Evolutionary conservation across 1,140 invertebrate species (phyloP).

Genomic region (Onthophagus taurus): DNA sequence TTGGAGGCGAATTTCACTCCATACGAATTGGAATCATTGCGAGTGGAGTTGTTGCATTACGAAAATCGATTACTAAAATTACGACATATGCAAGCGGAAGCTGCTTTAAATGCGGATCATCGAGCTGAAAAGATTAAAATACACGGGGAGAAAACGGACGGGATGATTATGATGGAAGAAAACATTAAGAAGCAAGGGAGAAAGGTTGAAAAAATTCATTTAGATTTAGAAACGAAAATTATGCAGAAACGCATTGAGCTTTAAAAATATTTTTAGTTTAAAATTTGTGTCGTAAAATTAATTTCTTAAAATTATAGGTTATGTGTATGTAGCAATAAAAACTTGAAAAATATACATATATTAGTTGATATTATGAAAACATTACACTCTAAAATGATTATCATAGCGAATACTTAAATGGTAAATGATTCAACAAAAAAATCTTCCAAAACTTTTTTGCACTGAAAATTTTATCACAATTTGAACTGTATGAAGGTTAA

Average conservation of each 20-base stretch:
- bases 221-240: constrained; percentile 69
- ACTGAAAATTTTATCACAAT: too few species aligned
- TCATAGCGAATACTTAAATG: too few species aligned
- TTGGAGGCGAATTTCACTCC: constrained; percentile 66
- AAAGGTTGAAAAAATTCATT: constrained; percentile 80
- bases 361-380: too few species aligned
- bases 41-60: constrained; percentile 81
- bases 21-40: constrained; percentile 74
- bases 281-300: background rate
- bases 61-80: constrained; percentile 78
- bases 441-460: too few species aligned
- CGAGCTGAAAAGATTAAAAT: constrained; percentile 50
- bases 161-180: constrained; percentile 54
- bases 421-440: too few species aligned
- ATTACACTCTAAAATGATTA: too few species aligned
- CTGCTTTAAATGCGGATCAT: constrained; percentile 53
- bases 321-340: too few species aligned
- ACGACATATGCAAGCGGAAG: constrained; percentile 68
- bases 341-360: too few species aligned
- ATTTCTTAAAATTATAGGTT: too few species aligned
- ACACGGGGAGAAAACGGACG: constrained; percentile 50
- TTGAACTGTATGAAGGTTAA: too few species aligned
- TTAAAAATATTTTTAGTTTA: constrained; percentile 36
- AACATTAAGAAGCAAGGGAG: constrained; percentile 71
- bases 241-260: constrained; percentile 64